These are phyloP conservation scores for Phrixothrix hirtus DNA, from an alignment of 2,888 invertebrate species.

Conservation along the genomic window DNA sequence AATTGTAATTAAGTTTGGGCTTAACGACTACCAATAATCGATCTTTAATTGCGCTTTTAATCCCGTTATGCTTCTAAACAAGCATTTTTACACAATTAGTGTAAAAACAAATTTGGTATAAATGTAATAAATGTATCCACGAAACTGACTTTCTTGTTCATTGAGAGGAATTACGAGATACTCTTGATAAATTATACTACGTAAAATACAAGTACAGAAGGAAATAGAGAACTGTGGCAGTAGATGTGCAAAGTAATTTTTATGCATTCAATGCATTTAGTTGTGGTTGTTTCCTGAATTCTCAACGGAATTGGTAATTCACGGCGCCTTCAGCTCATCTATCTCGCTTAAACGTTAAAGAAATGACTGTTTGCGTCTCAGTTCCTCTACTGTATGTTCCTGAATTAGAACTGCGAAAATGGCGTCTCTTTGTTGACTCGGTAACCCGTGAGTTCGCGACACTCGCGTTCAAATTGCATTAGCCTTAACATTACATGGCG, in stretches of 20 bases:
- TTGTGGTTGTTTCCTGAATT: conserved; percentile 32
- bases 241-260: conserved; percentile 17
- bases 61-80: too few species aligned
- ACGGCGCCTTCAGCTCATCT: conserved; percentile 24
- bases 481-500: conserved; percentile 61
- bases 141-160: too few species aligned
- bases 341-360: conserved; percentile 26
- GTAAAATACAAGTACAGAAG: too few species aligned
- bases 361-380: conserved; percentile 23
- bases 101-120: too few species aligned
- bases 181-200: too few species aligned
- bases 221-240: too few species aligned
- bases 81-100: too few species aligned
- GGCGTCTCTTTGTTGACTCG: conserved; percentile 55
- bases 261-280: conserved; percentile 31
- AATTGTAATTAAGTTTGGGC: background rate
- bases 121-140: too few species aligned
- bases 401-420: conserved; percentile 46
- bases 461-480: conserved; percentile 59
- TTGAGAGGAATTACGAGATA: too few species aligned
- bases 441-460: conserved; percentile 55
- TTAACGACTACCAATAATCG: background rate
- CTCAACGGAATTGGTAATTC: conserved; percentile 32
- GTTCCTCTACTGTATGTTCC: conserved; percentile 26
- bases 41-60: too few species aligned